phyloP scores from a whole-genome alignment of 53 echinoderm and acorn worm species.

The Mesocentrotus franciscanus region DNA sequence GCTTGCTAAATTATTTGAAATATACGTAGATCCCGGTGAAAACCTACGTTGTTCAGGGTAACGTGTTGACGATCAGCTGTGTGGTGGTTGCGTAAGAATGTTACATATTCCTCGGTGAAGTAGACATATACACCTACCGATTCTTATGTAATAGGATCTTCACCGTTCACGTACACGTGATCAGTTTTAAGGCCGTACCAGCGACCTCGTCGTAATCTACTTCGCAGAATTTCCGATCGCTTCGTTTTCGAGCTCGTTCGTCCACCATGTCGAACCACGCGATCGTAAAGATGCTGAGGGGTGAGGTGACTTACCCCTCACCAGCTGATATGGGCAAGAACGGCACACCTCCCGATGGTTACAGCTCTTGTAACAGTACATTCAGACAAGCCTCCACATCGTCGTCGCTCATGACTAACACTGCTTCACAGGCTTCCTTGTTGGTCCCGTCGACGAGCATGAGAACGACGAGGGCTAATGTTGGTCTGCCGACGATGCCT shows the following conservation, averaged over 20 bases:
- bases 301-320: conserved; percentile 41
- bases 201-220: background rate
- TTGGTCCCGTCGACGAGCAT: background rate
- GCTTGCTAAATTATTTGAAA: too few species aligned
- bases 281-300: conserved; percentile 36
- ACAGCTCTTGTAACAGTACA: background rate
- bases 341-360: background rate
- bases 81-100: too few species aligned
- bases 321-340: background rate
- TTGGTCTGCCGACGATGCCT: conserved; percentile 12
- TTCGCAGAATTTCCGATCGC: background rate
- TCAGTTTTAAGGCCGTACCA: background rate
- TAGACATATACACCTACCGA: background rate
- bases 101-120: background rate
- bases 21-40: background rate
- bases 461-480: conserved; percentile 14
- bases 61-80: background rate
- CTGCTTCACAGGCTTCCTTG: background rate
- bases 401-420: background rate
- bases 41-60: background rate
- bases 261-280: background rate
- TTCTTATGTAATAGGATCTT: background rate
- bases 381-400: background rate
- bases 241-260: background rate
- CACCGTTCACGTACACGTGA: background rate